These are phyloP conservation scores for Graptemys geographica DNA, from an alignment of 2,797 vertebrate species.

Conservation along the genomic window DNA sequence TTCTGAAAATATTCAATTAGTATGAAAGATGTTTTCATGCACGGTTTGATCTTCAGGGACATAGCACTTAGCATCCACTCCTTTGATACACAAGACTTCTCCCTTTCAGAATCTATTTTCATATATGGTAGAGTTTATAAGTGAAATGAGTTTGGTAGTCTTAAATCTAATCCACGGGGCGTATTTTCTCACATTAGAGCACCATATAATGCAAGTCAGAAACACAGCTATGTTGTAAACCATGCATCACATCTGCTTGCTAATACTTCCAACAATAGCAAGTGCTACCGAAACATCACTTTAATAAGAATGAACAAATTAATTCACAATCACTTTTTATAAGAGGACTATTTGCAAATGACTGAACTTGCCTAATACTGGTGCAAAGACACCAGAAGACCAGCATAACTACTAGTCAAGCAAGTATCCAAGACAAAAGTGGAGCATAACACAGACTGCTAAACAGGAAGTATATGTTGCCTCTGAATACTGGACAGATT, in stretches of 20 bases:
- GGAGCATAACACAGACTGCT: background rate
- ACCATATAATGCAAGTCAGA: background rate
- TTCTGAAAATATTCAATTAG: background rate
- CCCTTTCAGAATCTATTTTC: background rate
- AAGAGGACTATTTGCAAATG: background rate
- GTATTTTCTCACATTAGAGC: background rate
- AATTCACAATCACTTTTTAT: background rate
- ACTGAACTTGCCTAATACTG: background rate
- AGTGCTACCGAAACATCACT: background rate
- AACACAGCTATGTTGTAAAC: background rate
- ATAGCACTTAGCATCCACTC: background rate
- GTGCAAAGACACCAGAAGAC: background rate
- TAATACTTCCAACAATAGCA: background rate
- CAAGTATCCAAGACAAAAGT: background rate
- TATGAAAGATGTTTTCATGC: background rate
- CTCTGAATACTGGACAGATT: background rate
- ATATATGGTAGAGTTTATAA: background rate
- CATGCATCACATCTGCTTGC: background rate
- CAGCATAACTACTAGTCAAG: background rate
- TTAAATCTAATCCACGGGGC: background rate
- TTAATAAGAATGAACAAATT: background rate
- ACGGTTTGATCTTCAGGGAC: background rate
- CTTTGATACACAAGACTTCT: background rate
- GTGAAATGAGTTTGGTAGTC: background rate
- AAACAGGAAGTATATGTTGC: background rate